These are phyloP conservation scores for Anser cygnoides DNA, from an alignment of 2,113 vertebrate genomes.

Conservation along the genomic window DNA sequence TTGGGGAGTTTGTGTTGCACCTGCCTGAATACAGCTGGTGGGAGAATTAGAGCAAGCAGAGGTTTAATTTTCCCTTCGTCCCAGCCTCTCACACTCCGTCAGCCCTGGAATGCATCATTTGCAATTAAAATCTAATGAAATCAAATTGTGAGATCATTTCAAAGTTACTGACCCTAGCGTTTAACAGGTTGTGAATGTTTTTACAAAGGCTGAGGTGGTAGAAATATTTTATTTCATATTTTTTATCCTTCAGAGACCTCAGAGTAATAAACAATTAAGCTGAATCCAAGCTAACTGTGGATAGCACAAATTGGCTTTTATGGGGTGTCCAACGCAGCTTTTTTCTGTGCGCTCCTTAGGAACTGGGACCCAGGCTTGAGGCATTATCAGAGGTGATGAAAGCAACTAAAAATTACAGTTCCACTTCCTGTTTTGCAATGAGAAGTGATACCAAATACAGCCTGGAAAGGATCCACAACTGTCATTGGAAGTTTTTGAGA, in stretches of 20 bases:
- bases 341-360: background rate
- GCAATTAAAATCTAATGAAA: slow-evolving; percentile 65
- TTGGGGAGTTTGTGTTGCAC: slow-evolving; percentile 54
- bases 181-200: slow-evolving; percentile 62
- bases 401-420: background rate
- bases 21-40: slow-evolving; percentile 47
- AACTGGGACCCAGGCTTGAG: background rate
- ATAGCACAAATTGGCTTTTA: slow-evolving; percentile 29
- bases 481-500: too few relatives aligned
- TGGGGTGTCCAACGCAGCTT: background rate
- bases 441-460: background rate
- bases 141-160: slow-evolving; percentile 60
- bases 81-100: background rate
- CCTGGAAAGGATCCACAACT: background rate
- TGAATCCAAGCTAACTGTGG: slow-evolving; percentile 39
- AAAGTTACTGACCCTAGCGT: slow-evolving; percentile 2
- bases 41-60: background rate
- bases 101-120: slow-evolving; percentile 48
- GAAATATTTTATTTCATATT: slow-evolving; percentile 1
- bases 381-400: background rate
- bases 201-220: slow-evolving; percentile 21
- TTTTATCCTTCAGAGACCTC: slow-evolving; percentile 50
- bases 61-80: slow-evolving; percentile 23
- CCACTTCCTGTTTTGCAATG: background rate
- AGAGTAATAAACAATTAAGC: slow-evolving; percentile 59